phyloP scores from a whole-genome alignment of 2,888 invertebrate species.

The Harpalus rufipes region DNA sequence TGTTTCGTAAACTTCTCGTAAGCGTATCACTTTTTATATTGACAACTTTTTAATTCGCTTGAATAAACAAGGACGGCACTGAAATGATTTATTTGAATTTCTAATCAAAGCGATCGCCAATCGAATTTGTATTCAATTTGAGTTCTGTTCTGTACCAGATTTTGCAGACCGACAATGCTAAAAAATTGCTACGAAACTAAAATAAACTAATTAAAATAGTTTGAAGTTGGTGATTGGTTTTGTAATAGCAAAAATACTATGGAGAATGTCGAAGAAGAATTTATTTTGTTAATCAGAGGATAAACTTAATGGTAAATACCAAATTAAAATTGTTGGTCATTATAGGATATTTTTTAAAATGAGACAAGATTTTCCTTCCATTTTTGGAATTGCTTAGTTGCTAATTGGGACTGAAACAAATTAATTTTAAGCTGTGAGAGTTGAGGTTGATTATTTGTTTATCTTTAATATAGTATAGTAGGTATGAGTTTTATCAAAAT shows the following conservation, averaged over 20 bases:
- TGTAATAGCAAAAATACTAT: neutral
- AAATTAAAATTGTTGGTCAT: neutral
- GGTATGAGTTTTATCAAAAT: no score
- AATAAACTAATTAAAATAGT: neutral
- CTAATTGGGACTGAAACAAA: neutral
- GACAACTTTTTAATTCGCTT: conserved; percentile 41
- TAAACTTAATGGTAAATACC: neutral
- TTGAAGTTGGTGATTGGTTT: neutral
- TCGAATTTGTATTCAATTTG: neutral
- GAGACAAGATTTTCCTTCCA: neutral
- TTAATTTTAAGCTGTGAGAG: neutral
- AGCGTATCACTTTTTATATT: conserved; percentile 42
- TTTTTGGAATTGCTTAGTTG: neutral
- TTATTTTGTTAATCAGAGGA: neutral
- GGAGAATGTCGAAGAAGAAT: neutral
- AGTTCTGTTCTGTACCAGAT: neutral
- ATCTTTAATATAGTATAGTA: no score
- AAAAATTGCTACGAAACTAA: neutral
- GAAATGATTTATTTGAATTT: conserved; percentile 48
- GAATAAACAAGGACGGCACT: conserved; percentile 44
- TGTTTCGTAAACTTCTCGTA: conserved; percentile 33
- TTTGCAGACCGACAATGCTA: neutral
- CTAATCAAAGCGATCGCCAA: conserved; percentile 28
- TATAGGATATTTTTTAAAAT: neutral
- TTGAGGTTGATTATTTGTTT: no score